Evolutionary conservation across 2,113 vertebrate species (phyloP), one percentile per base, ranked within the genome.

Genomic region (Otus sunia): DNA sequence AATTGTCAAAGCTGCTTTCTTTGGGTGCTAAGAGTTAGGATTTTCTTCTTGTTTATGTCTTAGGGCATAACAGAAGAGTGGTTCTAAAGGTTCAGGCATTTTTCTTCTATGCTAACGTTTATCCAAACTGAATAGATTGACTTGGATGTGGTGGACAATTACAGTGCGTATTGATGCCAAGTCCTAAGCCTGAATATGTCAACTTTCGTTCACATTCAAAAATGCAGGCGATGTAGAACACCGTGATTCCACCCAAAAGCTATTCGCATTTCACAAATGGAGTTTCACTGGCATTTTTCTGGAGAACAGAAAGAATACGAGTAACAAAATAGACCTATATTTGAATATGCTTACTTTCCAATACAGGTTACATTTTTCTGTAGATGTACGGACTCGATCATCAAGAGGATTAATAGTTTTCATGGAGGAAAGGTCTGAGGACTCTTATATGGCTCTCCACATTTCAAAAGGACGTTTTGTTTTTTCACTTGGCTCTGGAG

Each of bases 391-490:
- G 95, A 99, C 99, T 22, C 96, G 58, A 3, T 98, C 99, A 30
- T 60, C 98, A 37, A 97, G 98, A 85, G 99, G 99, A 50, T 97
- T 99, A 68, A 96, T 99, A 90, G 98, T 99, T 95, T 98, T 98
- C 71, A 92, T 95, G 6, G 98, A 98, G 18, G 96, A 97, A 49
- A 95, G 60, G 78, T 96, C 98, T 79, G 98, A 98, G 92, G 97
- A 90, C 68, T 97, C 98, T 90, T 99, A 98, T 2, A 80, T 99
- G 41, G 98, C 98, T 67, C 98, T 99, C 22, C 98, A 99, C 84
- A 90, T 99, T 96, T 98, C 98, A 37, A 99, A 99, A 77, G 99
- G 99, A 74, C 98, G 92, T 67, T 98, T 99, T 91, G 90, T 99
- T 52, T 98, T 99, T 90, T 98, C 98, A 37, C 88, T 98, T 91